These are phyloP conservation scores for Cepaea hortensis DNA, from an alignment of 2,888 invertebrate genomes.

Conservation along the genomic window DNA sequence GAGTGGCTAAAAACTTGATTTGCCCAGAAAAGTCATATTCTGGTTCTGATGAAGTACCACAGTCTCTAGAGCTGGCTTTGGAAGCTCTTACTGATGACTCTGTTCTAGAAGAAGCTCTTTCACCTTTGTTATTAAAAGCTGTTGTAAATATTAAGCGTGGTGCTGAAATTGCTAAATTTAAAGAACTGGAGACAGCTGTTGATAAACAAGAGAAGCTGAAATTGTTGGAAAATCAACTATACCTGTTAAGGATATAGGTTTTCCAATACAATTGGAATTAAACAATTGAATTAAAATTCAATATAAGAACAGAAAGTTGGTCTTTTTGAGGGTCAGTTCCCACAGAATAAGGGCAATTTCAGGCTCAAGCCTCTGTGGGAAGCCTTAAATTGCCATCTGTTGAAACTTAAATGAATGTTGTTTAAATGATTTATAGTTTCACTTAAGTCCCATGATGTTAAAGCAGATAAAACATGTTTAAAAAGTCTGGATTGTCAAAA, in stretches of 20 bases:
- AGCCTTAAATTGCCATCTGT: no score
- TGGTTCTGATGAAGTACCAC: constrained; percentile 18
- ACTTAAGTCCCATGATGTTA: no score
- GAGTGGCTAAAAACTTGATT: constrained; percentile 32
- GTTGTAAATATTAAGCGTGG: constrained; percentile 29
- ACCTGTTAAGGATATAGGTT: constrained; percentile 13
- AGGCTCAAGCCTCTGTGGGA: no score
- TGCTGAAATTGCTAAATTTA: constrained; percentile 20
- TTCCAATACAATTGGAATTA: no score
- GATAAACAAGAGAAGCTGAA: constrained; percentile 25
- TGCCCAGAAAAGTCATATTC: constrained; percentile 25
- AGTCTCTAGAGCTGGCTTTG: constrained; percentile 32
- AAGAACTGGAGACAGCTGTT: constrained; percentile 10
- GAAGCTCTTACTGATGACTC: constrained; percentile 26
- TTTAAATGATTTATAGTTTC: no score
- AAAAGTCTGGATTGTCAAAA: no score
- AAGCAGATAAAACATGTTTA: no score
- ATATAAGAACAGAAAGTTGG: no score
- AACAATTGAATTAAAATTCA: no score
- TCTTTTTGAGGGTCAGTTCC: no score
- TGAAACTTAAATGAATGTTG: no score
- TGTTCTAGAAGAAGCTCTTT: constrained; percentile 37
- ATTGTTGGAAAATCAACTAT: constrained; percentile 29
- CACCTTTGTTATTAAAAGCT: constrained; percentile 16
- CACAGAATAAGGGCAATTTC: no score